Percentiles rank a stretch among this genome's conserved stretches.
Evolutionary conservation across 1,140 invertebrate genomes (phyloP).

Genomic region (Drosophila melanogaster): DNA sequence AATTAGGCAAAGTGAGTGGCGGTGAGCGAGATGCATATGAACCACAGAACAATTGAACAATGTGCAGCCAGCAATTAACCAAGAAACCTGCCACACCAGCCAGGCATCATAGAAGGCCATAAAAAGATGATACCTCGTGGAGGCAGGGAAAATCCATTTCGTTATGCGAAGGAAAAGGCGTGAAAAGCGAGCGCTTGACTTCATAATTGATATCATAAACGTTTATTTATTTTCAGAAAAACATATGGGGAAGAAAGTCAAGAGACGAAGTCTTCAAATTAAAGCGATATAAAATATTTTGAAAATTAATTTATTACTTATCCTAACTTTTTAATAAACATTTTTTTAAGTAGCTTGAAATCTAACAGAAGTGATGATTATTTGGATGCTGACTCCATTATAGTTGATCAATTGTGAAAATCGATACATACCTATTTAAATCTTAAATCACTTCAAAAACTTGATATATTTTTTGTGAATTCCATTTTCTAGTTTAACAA

Average conservation of each 20-base stretch:
- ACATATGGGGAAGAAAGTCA: neutral
- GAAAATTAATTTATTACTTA: too few relatives aligned
- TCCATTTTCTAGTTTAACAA: too few relatives aligned
- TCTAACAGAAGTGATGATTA: too few relatives aligned
- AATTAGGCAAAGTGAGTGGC: constrained; percentile 80
- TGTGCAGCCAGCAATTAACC: constrained; percentile 70
- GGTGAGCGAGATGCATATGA: constrained; percentile 74
- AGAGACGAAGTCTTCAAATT: too few relatives aligned
- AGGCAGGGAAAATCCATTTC: constrained; percentile 16
- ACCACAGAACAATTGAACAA: constrained; percentile 82
- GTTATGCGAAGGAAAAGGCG: constrained; percentile 1
- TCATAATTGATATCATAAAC: neutral
- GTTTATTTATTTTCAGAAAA: neutral
- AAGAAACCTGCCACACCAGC: constrained; percentile 27
- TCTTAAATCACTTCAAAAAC: too few relatives aligned
- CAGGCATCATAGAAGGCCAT: constrained; percentile 23
- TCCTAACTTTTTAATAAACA: too few relatives aligned
- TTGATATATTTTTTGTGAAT: too few relatives aligned
- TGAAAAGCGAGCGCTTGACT: constrained; percentile 1
- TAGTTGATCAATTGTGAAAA: too few relatives aligned
- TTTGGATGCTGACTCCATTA: too few relatives aligned
- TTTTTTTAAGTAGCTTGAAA: too few relatives aligned
- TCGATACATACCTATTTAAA: too few relatives aligned
- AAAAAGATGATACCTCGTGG: constrained; percentile 22
- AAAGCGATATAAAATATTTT: too few relatives aligned